Conservation (phyloP, 1,140 invertebrate genomes). For the Cherax quadricarinatus region DNA sequence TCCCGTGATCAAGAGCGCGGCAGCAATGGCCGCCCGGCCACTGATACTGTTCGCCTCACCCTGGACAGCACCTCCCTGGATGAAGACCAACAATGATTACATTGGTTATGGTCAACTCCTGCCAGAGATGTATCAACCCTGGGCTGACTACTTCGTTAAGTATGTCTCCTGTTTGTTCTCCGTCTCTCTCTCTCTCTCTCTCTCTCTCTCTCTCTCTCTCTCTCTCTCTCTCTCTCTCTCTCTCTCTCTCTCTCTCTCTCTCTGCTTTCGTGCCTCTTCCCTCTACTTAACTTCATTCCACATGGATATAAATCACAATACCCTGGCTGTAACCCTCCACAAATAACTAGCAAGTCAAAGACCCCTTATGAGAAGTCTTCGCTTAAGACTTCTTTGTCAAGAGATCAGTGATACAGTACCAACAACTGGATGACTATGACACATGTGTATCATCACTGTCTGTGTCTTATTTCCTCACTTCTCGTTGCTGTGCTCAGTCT, state of each 20-base stretch:
- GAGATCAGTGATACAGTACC: too few relatives aligned
- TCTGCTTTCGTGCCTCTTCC: neutral
- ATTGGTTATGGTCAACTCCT: slow-evolving; percentile 34
- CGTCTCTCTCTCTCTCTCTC: slow-evolving; percentile 26
- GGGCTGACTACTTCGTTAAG: slow-evolving; percentile 62
- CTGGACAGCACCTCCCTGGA: slow-evolving; percentile 58
- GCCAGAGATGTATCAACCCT: slow-evolving; percentile 59
- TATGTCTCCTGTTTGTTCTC: neutral
- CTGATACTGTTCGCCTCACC: slow-evolving; percentile 47
- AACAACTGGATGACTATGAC: too few relatives aligned
- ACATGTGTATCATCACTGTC: too few relatives aligned
- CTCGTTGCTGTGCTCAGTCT: too few relatives aligned
- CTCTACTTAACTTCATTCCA: neutral
- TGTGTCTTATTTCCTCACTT: too few relatives aligned
- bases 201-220: slow-evolving; percentile 48
- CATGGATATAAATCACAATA: neutral
- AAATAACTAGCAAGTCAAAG: too few relatives aligned
- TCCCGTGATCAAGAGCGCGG: slow-evolving; percentile 39
- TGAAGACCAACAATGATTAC: slow-evolving; percentile 60
- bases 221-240: slow-evolving; percentile 41
- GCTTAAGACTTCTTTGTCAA: too few relatives aligned
- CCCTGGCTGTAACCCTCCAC: too few relatives aligned
- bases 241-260: slow-evolving; percentile 2
- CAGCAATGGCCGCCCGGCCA: neutral
- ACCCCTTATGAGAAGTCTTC: too few relatives aligned